Conservation (phyloP, 2,113 vertebrate species). For the Cyanocitta stelleri region DNA sequence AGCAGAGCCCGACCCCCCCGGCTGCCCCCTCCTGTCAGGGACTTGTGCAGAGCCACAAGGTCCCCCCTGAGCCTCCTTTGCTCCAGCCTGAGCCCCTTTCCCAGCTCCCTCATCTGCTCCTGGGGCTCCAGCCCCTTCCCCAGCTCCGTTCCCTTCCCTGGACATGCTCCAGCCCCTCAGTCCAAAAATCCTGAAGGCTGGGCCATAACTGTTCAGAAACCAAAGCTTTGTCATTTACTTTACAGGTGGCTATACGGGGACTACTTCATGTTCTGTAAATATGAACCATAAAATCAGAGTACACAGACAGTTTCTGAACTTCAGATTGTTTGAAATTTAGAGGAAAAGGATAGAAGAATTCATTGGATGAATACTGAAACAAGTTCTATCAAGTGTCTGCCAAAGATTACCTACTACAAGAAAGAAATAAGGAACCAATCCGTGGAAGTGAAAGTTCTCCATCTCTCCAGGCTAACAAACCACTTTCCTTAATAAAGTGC, state of each 20-base stretch:
- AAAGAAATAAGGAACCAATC: neutral
- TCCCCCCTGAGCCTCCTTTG: neutral
- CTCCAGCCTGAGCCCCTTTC: neutral
- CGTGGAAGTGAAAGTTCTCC: neutral
- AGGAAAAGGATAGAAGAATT: neutral
- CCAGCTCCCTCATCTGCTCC: neutral
- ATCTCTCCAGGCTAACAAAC: neutral
- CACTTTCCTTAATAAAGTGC: neutral
- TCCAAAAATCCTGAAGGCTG: neutral
- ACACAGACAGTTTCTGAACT: neutral
- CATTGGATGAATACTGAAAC: neutral
- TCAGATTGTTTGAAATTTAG: neutral
- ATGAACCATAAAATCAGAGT: neutral
- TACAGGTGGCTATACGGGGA: neutral
- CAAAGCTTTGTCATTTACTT: neutral
- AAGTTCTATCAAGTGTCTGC: neutral
- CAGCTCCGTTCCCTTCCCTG: fast-evolving
- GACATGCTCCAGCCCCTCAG: fast-evolving
- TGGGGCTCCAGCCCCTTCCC: neutral
- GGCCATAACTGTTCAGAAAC: neutral
- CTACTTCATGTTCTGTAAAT: neutral
- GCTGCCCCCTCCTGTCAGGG: neutral
- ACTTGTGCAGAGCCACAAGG: neutral
- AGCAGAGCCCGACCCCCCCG: neutral
- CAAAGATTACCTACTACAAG: neutral